phyloP scores from a whole-genome alignment of 2,797 vertebrate species.

The Gymnoscopelus microlampas region DNA sequence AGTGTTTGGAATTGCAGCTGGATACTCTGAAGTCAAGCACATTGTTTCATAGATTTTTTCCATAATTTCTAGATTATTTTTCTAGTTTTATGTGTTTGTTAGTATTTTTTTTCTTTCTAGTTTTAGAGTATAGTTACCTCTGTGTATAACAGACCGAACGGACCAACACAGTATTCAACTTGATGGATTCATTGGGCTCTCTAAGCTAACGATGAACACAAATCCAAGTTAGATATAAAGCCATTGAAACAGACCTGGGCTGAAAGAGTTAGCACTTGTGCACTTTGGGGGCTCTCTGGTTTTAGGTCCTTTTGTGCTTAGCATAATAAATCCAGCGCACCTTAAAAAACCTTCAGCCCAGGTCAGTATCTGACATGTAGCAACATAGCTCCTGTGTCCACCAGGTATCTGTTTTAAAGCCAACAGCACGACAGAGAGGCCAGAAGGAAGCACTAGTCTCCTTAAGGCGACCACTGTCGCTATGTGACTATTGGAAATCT shows the following conservation, averaged over 20 bases:
- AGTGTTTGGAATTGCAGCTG: slow-evolving; percentile 63
- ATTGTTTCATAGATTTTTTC: slow-evolving; percentile 57
- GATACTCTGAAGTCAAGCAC: slow-evolving; percentile 63
- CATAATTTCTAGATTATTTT: slow-evolving; percentile 47
- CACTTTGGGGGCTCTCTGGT: slow-evolving; percentile 66
- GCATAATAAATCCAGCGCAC: slow-evolving; percentile 58
- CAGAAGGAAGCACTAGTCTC: too few species aligned
- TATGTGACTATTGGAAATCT: too few species aligned
- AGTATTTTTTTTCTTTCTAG: slow-evolving; percentile 40
- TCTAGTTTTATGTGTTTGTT: slow-evolving; percentile 54
- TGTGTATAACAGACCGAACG: slow-evolving; percentile 70
- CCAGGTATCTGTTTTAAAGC: too few species aligned
- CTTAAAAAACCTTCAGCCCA: slow-evolving; percentile 31
- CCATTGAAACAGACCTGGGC: slow-evolving; percentile 49
- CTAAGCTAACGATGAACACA: slow-evolving; percentile 30
- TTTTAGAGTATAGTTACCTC: slow-evolving; percentile 76
- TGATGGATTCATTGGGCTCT: slow-evolving; percentile 45
- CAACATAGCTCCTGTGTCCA: neutral
- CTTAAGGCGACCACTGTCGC: too few species aligned
- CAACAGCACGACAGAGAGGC: too few species aligned
- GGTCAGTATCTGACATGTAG: slow-evolving; percentile 8
- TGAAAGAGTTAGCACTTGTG: slow-evolving; percentile 63
- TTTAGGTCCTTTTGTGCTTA: slow-evolving; percentile 46
- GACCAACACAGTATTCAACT: slow-evolving; percentile 20
- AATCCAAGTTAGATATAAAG: slow-evolving; percentile 34